phyloP scores from a whole-genome alignment of 2,797 vertebrate species.

The Serranus cabrilla region DNA sequence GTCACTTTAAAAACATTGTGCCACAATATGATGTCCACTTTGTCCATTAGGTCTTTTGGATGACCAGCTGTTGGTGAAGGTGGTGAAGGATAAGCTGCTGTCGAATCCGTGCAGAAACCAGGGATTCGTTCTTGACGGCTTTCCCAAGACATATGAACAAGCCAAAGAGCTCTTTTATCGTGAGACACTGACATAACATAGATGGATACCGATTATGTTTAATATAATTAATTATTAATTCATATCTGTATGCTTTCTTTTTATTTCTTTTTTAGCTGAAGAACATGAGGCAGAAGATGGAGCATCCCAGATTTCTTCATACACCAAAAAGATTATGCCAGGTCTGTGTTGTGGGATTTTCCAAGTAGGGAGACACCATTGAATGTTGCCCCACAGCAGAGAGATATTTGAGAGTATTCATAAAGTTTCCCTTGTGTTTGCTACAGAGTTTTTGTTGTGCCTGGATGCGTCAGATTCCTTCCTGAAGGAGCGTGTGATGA shows the following conservation, averaged over 20 bases:
- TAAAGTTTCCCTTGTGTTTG: slow-evolving; percentile 4
- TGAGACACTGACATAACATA: slow-evolving; percentile 71
- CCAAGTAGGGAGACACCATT: too few relatives aligned
- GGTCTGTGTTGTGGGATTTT: slow-evolving; percentile 76
- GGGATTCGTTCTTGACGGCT: slow-evolving; percentile 93
- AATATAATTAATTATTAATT: neutral
- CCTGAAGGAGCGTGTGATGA: slow-evolving; percentile 90
- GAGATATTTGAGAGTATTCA: neutral
- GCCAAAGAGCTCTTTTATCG: slow-evolving; percentile 90
- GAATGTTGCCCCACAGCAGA: too few relatives aligned
- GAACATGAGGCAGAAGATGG: slow-evolving; percentile 84
- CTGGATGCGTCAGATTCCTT: slow-evolving; percentile 90
- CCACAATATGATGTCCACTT: neutral
- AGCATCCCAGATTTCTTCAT: slow-evolving; percentile 67
- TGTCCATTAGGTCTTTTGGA: slow-evolving; percentile 84
- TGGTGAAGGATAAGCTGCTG: slow-evolving; percentile 90
- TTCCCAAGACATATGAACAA: slow-evolving; percentile 90
- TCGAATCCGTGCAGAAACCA: slow-evolving; percentile 94
- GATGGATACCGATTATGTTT: too few relatives aligned
- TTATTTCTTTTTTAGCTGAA: slow-evolving; percentile 72
- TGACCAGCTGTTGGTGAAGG: slow-evolving; percentile 85
- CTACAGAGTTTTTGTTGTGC: slow-evolving; percentile 88
- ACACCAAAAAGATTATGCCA: slow-evolving; percentile 84
- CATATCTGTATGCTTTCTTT: neutral
- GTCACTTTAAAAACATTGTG: neutral